Conservation (phyloP, 1,140 invertebrate genomes). For the Formica exsecta region DNA sequence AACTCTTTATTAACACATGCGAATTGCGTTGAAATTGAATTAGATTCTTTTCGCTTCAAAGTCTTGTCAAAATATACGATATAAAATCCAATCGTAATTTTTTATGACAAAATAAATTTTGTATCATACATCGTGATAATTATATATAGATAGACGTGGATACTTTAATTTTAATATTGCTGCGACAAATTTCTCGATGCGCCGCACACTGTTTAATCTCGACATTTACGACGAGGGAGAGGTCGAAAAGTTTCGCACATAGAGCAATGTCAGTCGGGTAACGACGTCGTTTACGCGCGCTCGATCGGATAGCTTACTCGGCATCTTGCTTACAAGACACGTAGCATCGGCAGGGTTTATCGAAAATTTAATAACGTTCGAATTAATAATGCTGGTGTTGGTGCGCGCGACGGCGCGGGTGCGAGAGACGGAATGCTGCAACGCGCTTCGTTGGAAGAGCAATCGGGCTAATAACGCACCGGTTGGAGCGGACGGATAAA, state of each 20-base stretch:
- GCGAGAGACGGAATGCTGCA: conserved; percentile 32
- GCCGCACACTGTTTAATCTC: conserved; percentile 44
- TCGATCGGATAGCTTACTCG: conserved; percentile 63
- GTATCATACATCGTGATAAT: background rate
- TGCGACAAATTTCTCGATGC: conserved; percentile 10
- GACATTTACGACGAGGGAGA: conserved; percentile 29
- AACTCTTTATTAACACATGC: background rate
- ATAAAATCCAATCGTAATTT: background rate
- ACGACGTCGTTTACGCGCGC: conserved; percentile 50
- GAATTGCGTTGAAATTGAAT: background rate
- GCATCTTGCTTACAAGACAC: conserved; percentile 63
- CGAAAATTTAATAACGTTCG: conserved; percentile 64
- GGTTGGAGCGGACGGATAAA: conserved; percentile 68
- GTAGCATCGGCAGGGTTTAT: conserved; percentile 63
- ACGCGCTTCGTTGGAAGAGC: conserved; percentile 62
- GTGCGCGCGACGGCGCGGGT: conserved; percentile 37
- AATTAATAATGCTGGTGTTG: conserved; percentile 64
- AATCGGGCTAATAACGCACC: conserved; percentile 68
- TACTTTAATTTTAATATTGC: conserved; percentile 6
- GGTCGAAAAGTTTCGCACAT: conserved; percentile 61
- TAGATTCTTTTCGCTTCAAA: background rate
- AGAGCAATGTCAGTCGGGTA: conserved; percentile 56
- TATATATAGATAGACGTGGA: background rate
- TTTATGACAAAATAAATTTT: background rate
- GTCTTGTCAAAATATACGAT: background rate